Percentiles rank a stretch among this genome's conserved stretches.
These are phyloP conservation scores for Homarus americanus DNA, from an alignment of 1,140 invertebrate genomes.

Conservation along the genomic window DNA sequence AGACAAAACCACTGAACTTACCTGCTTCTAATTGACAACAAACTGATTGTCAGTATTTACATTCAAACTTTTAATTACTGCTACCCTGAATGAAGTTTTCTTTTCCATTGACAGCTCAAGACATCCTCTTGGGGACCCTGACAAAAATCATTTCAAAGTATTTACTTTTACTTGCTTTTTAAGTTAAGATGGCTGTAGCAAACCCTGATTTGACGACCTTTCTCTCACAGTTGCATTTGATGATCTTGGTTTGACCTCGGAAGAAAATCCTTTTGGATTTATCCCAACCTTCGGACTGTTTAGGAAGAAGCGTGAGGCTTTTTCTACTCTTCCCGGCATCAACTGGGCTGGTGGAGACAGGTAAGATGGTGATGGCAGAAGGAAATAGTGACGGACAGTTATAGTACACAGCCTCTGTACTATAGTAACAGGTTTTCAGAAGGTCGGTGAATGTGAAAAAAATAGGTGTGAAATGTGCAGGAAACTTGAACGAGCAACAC, in stretches of 20 bases:
- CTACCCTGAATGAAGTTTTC: too few relatives aligned
- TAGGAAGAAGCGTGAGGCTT: slow-evolving; percentile 42
- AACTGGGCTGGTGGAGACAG: slow-evolving; percentile 55
- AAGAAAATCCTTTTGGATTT: slow-evolving; percentile 90
- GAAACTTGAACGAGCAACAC: too few relatives aligned
- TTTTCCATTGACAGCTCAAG: background rate
- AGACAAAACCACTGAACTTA: too few relatives aligned
- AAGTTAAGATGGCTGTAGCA: background rate
- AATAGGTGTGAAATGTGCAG: too few relatives aligned
- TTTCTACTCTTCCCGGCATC: slow-evolving; percentile 39
- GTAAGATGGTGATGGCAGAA: background rate
- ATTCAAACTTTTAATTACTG: too few relatives aligned
- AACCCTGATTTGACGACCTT: slow-evolving; percentile 40
- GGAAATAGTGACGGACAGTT: too few relatives aligned
- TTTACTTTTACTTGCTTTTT: background rate
- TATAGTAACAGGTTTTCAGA: too few relatives aligned
- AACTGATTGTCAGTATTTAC: too few relatives aligned
- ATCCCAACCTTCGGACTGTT: slow-evolving; percentile 79
- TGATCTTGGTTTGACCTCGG: slow-evolving; percentile 88
- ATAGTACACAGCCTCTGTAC: too few relatives aligned
- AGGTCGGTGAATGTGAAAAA: too few relatives aligned
- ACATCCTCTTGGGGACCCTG: slow-evolving; percentile 1
- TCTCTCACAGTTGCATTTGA: slow-evolving; percentile 86
- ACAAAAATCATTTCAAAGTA: background rate
- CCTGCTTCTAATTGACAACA: too few relatives aligned